phyloP scores from a whole-genome alignment of 2,113 vertebrate species.

The Kryptolebias marmoratus region DNA sequence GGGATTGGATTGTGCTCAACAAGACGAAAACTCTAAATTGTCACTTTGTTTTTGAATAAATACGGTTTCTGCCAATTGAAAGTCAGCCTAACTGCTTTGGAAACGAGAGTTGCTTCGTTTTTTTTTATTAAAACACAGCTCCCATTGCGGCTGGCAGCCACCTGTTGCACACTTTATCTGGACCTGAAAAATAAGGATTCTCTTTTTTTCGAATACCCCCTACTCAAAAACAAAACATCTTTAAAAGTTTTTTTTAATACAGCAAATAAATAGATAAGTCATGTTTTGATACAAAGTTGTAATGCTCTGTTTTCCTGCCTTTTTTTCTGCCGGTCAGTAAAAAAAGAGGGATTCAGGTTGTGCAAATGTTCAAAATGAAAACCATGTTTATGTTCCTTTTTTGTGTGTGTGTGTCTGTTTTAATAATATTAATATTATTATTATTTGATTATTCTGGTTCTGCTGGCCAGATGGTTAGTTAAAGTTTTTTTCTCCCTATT shows the following conservation, averaged over 20 bases:
- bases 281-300: conserved; percentile 66
- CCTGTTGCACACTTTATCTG: conserved; percentile 53
- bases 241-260: conserved; percentile 66
- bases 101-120: conserved; percentile 16
- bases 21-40: background rate
- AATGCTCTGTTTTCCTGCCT: conserved; percentile 82
- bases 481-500: conserved; percentile 93
- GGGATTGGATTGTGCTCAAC: conserved; percentile 23
- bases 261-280: conserved; percentile 66
- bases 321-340: conserved; percentile 98
- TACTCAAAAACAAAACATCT: conserved; percentile 14
- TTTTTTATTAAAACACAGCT: conserved; percentile 2
- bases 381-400: conserved; percentile 79
- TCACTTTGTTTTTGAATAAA: no score
- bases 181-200: conserved; percentile 37
- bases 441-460: conserved; percentile 97
- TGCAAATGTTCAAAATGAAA: conserved; percentile 97
- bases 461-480: conserved; percentile 99
- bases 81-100: conserved; percentile 3
- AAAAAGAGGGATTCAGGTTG: conserved; percentile 87
- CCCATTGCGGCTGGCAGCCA: conserved; percentile 54
- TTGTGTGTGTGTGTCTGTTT: conserved; percentile 75
- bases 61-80: background rate
- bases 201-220: conserved; percentile 39
- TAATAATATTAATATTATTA: conserved; percentile 75